Evolutionary conservation across 2,888 invertebrate species (phyloP).

Genomic region (Chrysolina americana): DNA sequence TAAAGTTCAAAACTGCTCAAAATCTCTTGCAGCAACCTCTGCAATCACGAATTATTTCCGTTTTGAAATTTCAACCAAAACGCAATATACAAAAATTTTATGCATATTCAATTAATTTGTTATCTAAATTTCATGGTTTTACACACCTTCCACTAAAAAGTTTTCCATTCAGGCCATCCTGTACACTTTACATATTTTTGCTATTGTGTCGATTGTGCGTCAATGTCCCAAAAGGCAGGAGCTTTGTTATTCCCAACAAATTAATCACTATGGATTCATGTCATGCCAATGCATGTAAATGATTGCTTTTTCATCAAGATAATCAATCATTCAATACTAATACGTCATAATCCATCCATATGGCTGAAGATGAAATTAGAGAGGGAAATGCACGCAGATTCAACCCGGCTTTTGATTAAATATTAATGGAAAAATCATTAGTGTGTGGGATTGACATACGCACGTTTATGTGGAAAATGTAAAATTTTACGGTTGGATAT

Average conservation of each 20-base stretch:
- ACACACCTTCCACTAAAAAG: background rate
- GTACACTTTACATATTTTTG: background rate
- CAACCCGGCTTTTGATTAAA: slow-evolving; percentile 12
- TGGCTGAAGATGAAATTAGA: slow-evolving; percentile 15
- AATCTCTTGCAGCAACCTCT: too few species aligned
- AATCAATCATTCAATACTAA: slow-evolving; percentile 50
- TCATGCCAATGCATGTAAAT: slow-evolving; percentile 47
- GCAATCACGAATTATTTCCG: too few species aligned
- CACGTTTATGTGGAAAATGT: slow-evolving; percentile 1
- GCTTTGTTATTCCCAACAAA: slow-evolving; percentile 46
- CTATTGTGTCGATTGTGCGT: slow-evolving; percentile 9
- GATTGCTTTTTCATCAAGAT: slow-evolving; percentile 50
- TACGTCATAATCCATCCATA: slow-evolving; percentile 41
- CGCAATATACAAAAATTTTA: too few species aligned
- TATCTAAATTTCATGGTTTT: too few species aligned
- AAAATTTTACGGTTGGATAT: background rate
- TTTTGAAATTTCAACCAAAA: too few species aligned
- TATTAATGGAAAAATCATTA: slow-evolving; percentile 32
- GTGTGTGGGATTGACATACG: background rate
- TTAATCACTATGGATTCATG: slow-evolving; percentile 47
- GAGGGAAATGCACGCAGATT: slow-evolving; percentile 18
- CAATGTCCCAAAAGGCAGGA: slow-evolving; percentile 11
- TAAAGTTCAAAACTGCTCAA: too few species aligned
- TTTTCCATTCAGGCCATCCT: background rate
- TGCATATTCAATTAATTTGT: too few species aligned